Percentiles rank a stretch among this genome's conserved stretches.
phyloP scores from a whole-genome alignment of 2,113 vertebrate species.

The cat (Felis catus) region DNA sequence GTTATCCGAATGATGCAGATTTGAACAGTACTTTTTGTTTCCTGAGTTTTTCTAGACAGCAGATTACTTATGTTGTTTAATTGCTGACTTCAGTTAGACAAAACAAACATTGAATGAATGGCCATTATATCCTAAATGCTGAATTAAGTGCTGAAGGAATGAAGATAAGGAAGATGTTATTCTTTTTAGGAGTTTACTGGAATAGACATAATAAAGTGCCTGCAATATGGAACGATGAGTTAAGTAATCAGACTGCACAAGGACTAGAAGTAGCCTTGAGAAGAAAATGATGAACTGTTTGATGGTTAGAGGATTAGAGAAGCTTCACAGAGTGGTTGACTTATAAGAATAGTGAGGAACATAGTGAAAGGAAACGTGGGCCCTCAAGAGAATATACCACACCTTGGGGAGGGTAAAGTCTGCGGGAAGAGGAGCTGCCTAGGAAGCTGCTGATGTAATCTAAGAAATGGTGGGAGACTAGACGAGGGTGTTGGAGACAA shows the following conservation, averaged over 20 bases:
- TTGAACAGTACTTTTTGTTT: slow-evolving; percentile 52
- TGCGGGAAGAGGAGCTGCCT: background rate
- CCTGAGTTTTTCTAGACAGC: background rate
- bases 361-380: background rate
- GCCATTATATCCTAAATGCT: background rate
- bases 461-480: background rate
- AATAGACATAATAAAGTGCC: slow-evolving; percentile 20
- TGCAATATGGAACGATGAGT: slow-evolving; percentile 1
- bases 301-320: background rate
- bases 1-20: slow-evolving; percentile 16
- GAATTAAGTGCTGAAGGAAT: slow-evolving; percentile 42
- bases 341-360: background rate
- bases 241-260: background rate
- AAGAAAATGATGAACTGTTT: background rate
- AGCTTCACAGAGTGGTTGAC: background rate
- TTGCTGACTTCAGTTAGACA: slow-evolving; percentile 26
- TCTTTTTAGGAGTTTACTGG: background rate
- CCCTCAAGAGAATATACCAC: background rate
- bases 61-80: slow-evolving; percentile 51
- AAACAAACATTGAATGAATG: slow-evolving; percentile 17
- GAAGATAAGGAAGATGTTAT: background rate
- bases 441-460: background rate
- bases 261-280: background rate
- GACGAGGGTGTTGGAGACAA: background rate
- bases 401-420: background rate